Base-by-base conservation (phyloP, 2,888 invertebrate genomes). In the Tromatobia lineatoria region DNA sequence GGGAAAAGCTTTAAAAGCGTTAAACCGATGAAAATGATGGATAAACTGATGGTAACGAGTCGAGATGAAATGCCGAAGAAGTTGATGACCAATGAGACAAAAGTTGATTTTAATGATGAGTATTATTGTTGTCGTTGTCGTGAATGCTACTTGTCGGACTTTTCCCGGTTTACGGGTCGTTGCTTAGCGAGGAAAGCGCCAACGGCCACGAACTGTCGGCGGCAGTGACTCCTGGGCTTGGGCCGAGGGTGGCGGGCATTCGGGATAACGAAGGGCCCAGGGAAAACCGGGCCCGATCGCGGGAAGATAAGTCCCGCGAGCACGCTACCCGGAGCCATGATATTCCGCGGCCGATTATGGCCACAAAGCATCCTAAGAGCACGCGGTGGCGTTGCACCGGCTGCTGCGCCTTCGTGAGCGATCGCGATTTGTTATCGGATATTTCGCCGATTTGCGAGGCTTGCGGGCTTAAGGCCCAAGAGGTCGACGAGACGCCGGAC, bases 241-340 rank as follows among this genome's bases (percentile, higher is more conserved):
- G 82, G 82, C 61, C 75, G 80, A 82, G 86, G 83, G 85, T 87
- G 81, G 80, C 85, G 80, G 82, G 79, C 75, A 77, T 75, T 64
- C 74, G 82, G 70, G 70, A 85, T 50, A 20, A 85, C 76, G 64
- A 70, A 15, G 79, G 67, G 34, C 47, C 66, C 52, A 67, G 59
- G 70, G 67, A 29, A 64, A 45, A 71, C 23, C 50, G 80, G 82
- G 78, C 74, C 85, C 82, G 80, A 71, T 50, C 75, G 82, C 81
- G 85, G 78, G 86, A 85, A 73, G 73, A 66, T 69, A 74, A 85
- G 57, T 80, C 74, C 79, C 80, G 73, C 86, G 84, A 80, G 69
- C 57, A 79, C 64, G 73, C 54, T 64, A 95, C 95, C 92, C 95
- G 95, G 93, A 95, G 96, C 91, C 95, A 95, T 93, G 91, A 89